These are phyloP conservation scores for Centropyge bicolor DNA, from an alignment of 2,797 vertebrate species.

Conservation along the genomic window DNA sequence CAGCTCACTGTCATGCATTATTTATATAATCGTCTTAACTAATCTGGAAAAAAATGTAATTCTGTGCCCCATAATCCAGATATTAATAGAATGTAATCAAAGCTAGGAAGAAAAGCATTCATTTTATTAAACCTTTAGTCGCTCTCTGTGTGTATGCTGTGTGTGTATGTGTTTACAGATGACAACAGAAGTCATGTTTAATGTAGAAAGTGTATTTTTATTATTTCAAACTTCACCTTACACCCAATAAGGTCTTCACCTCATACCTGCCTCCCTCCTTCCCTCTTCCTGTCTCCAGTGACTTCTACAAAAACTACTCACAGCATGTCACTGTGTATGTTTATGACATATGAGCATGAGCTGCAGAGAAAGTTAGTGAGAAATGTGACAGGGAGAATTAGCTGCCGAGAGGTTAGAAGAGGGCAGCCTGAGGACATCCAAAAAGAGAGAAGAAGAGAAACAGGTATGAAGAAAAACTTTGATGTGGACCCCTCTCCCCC, in stretches of 20 bases:
- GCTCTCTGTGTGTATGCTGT: background rate
- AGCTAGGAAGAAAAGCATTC: conserved; percentile 30
- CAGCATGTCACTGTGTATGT: conserved; percentile 17
- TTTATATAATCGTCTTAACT: conserved; percentile 44
- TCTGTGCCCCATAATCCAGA: conserved; percentile 35
- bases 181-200: conserved; percentile 59
- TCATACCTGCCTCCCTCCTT: conserved; percentile 65
- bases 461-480: conserved; percentile 67
- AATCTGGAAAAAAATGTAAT: conserved; percentile 33
- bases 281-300: conserved; percentile 41
- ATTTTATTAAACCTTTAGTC: conserved; percentile 39
- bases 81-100: conserved; percentile 44
- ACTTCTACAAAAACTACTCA: conserved; percentile 44
- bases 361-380: conserved; percentile 31
- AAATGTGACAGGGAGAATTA: conserved; percentile 15
- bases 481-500: conserved; percentile 37
- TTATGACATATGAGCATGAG: conserved; percentile 19
- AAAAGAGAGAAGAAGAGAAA: conserved; percentile 64
- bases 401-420: conserved; percentile 34
- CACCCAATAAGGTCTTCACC: conserved; percentile 59
- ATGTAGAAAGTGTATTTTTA: conserved; percentile 84
- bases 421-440: conserved; percentile 25
- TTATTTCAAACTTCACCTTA: conserved; percentile 80
- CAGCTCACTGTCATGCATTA: conserved; percentile 24
- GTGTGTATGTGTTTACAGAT: conserved; percentile 30